These are phyloP conservation scores for Myotis pilosus DNA, from an alignment of 2,797 vertebrate species.

Conservation along the genomic window DNA sequence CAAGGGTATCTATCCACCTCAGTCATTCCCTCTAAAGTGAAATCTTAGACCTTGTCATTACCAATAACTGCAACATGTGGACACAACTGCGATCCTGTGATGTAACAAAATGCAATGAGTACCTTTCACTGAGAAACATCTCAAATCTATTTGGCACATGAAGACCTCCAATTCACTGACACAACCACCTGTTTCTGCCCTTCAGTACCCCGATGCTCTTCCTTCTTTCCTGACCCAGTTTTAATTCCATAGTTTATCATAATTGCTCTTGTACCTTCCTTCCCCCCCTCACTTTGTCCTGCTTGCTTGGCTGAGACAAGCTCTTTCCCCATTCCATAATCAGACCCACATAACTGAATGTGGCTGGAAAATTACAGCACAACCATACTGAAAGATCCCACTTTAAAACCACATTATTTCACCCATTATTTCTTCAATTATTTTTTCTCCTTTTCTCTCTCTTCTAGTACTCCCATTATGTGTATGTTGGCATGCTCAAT, in stretches of 20 bases:
- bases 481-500: neutral
- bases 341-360: neutral
- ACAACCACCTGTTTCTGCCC: neutral
- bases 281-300: neutral
- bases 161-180: neutral
- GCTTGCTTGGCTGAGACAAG: neutral
- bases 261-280: neutral
- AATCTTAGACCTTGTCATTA: neutral
- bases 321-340: neutral
- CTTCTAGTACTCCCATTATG: neutral
- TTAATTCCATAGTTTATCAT: neutral
- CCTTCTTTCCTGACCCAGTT: neutral
- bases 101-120: neutral
- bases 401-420: neutral
- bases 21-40: neutral
- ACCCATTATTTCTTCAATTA: neutral
- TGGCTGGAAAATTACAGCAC: neutral
- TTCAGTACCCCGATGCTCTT: neutral
- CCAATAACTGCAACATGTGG: neutral
- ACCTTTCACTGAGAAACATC: neutral
- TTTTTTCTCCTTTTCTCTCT: neutral
- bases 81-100: neutral
- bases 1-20: neutral
- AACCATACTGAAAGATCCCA: rapidly evolving
- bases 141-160: no score